A percentile compares a stretch with the other conserved stretches of the same genome.
phyloP scores from a whole-genome alignment of 2,113 vertebrate species.

The Saguinus imperator region DNA sequence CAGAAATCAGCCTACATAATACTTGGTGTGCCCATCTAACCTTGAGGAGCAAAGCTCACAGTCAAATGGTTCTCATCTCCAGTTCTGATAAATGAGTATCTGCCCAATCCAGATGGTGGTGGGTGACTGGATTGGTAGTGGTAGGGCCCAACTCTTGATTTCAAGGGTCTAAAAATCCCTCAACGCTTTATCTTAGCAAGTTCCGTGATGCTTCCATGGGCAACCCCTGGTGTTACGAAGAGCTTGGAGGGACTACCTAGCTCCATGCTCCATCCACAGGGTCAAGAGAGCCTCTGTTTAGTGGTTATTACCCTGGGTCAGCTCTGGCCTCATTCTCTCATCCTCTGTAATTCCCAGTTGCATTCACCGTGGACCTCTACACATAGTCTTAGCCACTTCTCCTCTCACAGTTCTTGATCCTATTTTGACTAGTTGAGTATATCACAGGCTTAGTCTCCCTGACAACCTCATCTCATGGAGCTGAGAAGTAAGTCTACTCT shows the following conservation, averaged over 20 bases:
- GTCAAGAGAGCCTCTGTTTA: background rate
- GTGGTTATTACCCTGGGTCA: background rate
- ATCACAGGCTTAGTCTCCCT: background rate
- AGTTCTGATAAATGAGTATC: background rate
- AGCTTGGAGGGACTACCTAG: background rate
- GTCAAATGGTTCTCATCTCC: background rate
- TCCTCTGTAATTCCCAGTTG: background rate
- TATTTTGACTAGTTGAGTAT: background rate
- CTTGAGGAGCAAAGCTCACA: background rate
- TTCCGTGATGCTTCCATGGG: background rate
- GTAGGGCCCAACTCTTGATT: background rate
- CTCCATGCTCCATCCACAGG: background rate
- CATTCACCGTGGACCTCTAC: background rate
- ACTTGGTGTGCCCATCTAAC: background rate
- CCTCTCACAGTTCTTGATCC: background rate
- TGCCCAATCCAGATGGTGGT: background rate
- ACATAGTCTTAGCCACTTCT: background rate
- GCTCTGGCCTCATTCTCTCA: background rate
- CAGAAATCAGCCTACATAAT: background rate
- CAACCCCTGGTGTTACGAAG: background rate
- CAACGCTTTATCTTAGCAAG: background rate
- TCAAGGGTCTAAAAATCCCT: background rate
- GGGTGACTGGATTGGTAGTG: too few relatives aligned
- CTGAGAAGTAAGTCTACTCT: background rate
- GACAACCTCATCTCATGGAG: background rate